A percentile compares a stretch with the other conserved stretches of the same genome.
Conservation (phyloP, 2,797 vertebrate species). For the Urophycis tenuis region DNA sequence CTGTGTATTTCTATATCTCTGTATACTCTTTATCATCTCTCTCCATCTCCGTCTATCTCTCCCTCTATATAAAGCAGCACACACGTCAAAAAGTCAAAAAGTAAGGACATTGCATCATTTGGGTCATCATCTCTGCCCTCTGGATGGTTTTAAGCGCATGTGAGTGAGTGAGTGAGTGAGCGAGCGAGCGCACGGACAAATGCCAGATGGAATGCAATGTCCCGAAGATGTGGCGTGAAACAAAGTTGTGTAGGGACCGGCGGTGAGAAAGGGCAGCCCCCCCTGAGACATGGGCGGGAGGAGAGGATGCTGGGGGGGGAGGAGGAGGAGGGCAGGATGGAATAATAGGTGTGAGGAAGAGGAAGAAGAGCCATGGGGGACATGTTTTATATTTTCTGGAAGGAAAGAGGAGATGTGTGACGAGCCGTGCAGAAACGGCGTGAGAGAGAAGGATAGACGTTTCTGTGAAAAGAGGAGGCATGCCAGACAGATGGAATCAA, state of each 20-base stretch:
- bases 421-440: background rate
- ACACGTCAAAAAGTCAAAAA: background rate
- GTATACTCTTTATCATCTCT: background rate
- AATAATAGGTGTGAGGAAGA: background rate
- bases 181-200: background rate
- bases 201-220: background rate
- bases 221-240: background rate
- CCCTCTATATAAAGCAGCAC: background rate
- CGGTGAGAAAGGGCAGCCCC: background rate
- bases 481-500: background rate
- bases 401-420: background rate
- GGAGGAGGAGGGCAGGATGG: background rate
- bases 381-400: background rate
- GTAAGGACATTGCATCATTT: background rate
- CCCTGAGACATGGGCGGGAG: background rate
- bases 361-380: constrained; percentile 1
- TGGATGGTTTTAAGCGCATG: background rate
- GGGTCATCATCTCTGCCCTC: background rate
- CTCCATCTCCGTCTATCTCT: background rate
- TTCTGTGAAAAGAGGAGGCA: background rate
- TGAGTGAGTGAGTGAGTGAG: too few relatives aligned
- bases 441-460: background rate
- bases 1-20: background rate
- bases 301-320: too few relatives aligned
- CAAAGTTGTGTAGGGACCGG: background rate